These are phyloP conservation scores for Neoniphon sammara DNA, from an alignment of 2,797 vertebrate species.

Conservation along the genomic window DNA sequence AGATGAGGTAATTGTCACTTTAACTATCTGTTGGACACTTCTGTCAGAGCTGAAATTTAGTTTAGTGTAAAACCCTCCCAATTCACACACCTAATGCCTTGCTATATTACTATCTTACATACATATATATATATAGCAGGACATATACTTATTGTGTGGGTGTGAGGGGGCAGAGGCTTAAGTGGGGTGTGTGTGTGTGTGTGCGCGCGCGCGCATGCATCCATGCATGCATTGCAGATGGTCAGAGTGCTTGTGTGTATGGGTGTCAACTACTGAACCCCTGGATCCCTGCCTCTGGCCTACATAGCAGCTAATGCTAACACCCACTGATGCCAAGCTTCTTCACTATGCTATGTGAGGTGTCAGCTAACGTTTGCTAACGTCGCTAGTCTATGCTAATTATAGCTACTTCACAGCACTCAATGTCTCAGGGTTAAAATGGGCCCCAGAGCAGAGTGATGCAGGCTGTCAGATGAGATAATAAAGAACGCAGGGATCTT, in stretches of 20 bases:
- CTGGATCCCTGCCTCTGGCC: slow-evolving; percentile 47
- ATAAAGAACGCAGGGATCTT: slow-evolving; percentile 11
- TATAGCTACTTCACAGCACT: slow-evolving; percentile 70
- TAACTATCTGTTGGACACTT: not conserved
- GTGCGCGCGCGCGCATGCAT: not conserved
- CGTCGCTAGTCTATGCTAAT: slow-evolving; percentile 64
- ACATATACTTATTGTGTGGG: slow-evolving; percentile 22
- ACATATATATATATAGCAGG: too few relatives aligned
- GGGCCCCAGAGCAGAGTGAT: slow-evolving; percentile 36
- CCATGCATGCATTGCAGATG: slow-evolving; percentile 3
- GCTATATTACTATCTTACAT: slow-evolving; percentile 11
- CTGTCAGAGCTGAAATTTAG: slow-evolving; percentile 30
- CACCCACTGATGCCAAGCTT: slow-evolving; percentile 57
- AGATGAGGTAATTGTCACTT: slow-evolving; percentile 17
- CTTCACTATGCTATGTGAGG: slow-evolving; percentile 67
- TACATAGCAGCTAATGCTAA: slow-evolving; percentile 53
- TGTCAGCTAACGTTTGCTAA: slow-evolving; percentile 73
- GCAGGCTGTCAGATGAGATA: slow-evolving; percentile 5
- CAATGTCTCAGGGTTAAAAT: slow-evolving; percentile 61
- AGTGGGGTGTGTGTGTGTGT: slow-evolving; percentile 20
- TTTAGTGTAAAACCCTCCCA: slow-evolving; percentile 52
- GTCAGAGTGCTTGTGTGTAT: slow-evolving; percentile 56
- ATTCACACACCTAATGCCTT: slow-evolving; percentile 56
- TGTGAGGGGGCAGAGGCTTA: not conserved
- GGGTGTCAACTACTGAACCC: slow-evolving; percentile 65